Evolutionary conservation across 2,113 vertebrate species (phyloP).

Genomic region (Trinectes maculatus): DNA sequence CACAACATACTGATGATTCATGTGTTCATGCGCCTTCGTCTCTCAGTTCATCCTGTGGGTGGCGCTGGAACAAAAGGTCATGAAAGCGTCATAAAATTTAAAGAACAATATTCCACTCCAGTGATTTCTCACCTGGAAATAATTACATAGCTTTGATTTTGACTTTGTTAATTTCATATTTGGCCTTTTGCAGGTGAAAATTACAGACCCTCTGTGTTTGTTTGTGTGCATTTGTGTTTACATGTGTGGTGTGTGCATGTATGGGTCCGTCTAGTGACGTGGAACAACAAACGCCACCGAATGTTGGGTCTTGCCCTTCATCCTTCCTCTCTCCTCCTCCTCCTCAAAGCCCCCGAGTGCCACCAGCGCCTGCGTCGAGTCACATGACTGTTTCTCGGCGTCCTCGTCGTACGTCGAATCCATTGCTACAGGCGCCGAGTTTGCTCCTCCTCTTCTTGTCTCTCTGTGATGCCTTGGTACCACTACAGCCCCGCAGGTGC

Average conservation of each 20-base stretch:
- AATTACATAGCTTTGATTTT: too few species aligned
- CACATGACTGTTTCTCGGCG: conserved; percentile 92
- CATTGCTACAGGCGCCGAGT: conserved; percentile 49
- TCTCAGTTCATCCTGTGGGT: too few species aligned
- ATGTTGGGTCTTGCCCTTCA: conserved; percentile 72
- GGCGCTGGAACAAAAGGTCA: too few species aligned
- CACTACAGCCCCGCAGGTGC: conserved; percentile 64
- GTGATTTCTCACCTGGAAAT: too few species aligned
- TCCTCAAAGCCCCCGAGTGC: conserved; percentile 77
- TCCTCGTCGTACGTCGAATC: conserved; percentile 81
- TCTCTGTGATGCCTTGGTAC: conserved; percentile 66
- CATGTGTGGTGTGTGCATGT: not conserved
- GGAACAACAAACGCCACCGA: conserved; percentile 83
- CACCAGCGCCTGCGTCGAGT: conserved; percentile 92
- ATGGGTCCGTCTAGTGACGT: conserved; percentile 66
- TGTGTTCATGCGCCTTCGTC: too few species aligned
- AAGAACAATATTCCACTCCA: too few species aligned
- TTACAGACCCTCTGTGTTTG: too few species aligned
- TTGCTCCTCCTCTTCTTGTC: conserved; percentile 10
- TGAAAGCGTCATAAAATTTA: too few species aligned
- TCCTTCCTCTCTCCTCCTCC: conserved; percentile 72
- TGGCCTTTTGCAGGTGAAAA: too few species aligned
- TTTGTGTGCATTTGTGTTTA: too few species aligned
- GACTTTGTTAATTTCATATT: too few species aligned
- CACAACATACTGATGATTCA: too few species aligned